Evolutionary conservation across 2,888 invertebrate species (phyloP), one percentile per base, ranked within the genome.

Genomic region (Thymelicus acteon): DNA sequence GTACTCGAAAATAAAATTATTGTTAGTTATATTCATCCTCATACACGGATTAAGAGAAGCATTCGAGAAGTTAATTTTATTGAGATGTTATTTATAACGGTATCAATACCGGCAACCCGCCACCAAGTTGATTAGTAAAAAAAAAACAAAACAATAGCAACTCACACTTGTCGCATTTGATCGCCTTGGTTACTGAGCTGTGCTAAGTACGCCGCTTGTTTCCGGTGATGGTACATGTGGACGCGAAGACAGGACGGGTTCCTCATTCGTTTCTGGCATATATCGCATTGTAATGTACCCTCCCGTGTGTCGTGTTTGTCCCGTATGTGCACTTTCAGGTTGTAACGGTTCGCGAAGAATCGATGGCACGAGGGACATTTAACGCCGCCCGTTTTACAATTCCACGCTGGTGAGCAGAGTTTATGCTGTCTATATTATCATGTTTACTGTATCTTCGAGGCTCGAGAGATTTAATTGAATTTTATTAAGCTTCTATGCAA

Each of bases 221-320:
- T 95, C 76, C 95, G 94, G 73, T 95, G 95, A 75, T 95, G 95
- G 84, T 95, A 95, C 94, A 95, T 94, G 74, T 95, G 95, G 2
- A 95, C 95, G 73, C 95, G 91, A 65, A 95, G 86, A 76, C 95
- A 95, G 44, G 95, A 95, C 64, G 94, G 94, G 80, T 95, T 95
- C 72, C 95, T 88, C 95, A 95, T 95, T 8, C 94, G 92, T 81
- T 96, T 96, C 78, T 96, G 96, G 82, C 96, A 96, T 71, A 96
- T 94, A 76, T 95, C 94, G 85, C 96, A 96, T 79, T 95, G 95
- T 70, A 96, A 91, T 74, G 95, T 95, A 37, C 95, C 95, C 79
- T 95, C 95, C 75, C 95, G 94, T 10, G 95, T 95, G 79, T 96
- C 96, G 82, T 96, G 96, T 81, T 96, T 96, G 86, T 96, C 96